Evolutionary conservation across 2,888 invertebrate genomes (phyloP).

Genomic region (Uropetala carovei): DNA sequence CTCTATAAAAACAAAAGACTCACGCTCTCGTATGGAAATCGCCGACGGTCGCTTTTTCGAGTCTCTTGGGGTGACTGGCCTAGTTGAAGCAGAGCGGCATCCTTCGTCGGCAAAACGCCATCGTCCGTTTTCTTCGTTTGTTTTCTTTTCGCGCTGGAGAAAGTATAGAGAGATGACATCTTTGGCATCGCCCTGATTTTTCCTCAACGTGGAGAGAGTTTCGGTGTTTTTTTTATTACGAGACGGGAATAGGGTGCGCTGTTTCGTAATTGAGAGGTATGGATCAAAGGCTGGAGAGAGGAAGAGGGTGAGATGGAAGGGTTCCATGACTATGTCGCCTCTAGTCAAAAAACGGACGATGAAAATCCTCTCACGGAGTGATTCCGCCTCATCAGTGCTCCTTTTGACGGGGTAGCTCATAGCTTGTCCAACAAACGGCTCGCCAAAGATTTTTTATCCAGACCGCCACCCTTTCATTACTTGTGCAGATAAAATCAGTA

Average conservation of each 20-base stretch:
- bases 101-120: not conserved
- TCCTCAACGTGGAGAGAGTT: not conserved
- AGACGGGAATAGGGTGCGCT: not conserved
- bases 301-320: not conserved
- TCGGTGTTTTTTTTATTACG: not conserved
- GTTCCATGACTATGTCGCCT: not conserved
- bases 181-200: slow-evolving; percentile 1
- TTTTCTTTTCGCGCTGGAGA: not conserved
- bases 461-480: no score
- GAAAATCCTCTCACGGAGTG: not conserved
- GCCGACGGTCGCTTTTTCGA: not conserved
- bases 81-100: not conserved
- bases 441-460: no score
- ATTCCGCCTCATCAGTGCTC: not conserved
- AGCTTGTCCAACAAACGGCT: no score
- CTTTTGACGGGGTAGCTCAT: not conserved
- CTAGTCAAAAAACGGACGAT: not conserved
- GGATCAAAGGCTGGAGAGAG: not conserved
- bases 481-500: no score
- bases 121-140: not conserved
- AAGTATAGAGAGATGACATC: not conserved
- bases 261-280: not conserved
- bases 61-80: not conserved
- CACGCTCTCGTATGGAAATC: not conserved
- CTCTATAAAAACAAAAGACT: not conserved